Base-by-base conservation (phyloP, 2,888 invertebrate genomes). In the Orchestes rusci region DNA sequence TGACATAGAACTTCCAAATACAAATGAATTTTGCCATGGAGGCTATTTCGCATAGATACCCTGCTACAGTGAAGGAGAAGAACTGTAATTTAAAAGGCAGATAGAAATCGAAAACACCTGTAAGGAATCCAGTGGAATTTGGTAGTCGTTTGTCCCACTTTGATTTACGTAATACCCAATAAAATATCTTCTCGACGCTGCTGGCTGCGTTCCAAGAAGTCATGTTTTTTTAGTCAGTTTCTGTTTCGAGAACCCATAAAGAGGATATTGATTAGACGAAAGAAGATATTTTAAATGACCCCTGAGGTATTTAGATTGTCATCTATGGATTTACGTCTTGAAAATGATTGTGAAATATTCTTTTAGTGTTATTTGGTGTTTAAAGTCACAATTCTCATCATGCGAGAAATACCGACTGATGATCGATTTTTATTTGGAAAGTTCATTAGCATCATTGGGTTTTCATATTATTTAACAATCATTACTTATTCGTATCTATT, bases 201-300 rank as follows among this genome's bases (percentile, higher is more conserved):
- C 27, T 23, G 33, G 18, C 17, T 15, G 23, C 31, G 32, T 50
- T 50, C 50, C 39, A 40, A 43, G 50, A 50, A 50, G 28, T 33
- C 43, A 39, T 43, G 45, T 45, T 43, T 43, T 47, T 47, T 39
- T 39, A 38, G n/a, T n/a, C n/a, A n/a, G 40, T 46, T 38, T 48
- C 39, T 45, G 43, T 50, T 50, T 50, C 42, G 45, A 42, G 50
- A 50, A 50, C 42, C 50, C 50, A 50, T 50, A 50, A 50, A 50
- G 39, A 50, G 43, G 33, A 50, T 50, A 50, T 50, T 50, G 50
- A 50, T 50, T 50, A 40, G 50, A 43, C 15, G 50, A 50, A 50
- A 50, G 45, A 33, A 50, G 50, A 50, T 50, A 50, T 50, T 50
- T 50, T 50, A 50, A 50, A 50, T 46, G 50, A 28, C 40, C 31